Evolutionary conservation across 2,888 invertebrate genomes (phyloP).

Genomic region (Escarpia spicata): DNA sequence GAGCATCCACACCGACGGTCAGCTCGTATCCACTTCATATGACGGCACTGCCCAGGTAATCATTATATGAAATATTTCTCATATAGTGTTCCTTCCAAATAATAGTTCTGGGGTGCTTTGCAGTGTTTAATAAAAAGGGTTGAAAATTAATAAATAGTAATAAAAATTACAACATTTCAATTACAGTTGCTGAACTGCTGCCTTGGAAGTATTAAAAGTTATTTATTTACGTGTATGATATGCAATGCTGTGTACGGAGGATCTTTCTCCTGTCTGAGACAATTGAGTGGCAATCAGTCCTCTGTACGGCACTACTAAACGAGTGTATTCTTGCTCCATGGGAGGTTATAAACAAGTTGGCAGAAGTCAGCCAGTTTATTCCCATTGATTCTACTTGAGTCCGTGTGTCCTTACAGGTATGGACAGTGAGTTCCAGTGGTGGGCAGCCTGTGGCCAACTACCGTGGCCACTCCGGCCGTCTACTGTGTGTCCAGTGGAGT

Average conservation of each 20-base stretch:
- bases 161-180: too few species aligned
- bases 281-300: too few species aligned
- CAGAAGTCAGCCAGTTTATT: background rate
- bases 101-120: background rate
- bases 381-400: background rate
- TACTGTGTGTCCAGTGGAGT: conserved; percentile 76
- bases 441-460: conserved; percentile 71
- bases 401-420: conserved; percentile 68
- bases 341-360: background rate
- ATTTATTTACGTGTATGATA: too few species aligned
- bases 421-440: conserved; percentile 72
- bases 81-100: background rate
- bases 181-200: too few species aligned
- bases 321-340: too few species aligned
- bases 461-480: conserved; percentile 69
- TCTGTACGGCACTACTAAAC: too few species aligned
- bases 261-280: too few species aligned
- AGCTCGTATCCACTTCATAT: conserved; percentile 76
- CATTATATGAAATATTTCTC: background rate
- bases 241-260: too few species aligned
- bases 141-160: too few species aligned
- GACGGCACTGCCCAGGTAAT: conserved; percentile 77
- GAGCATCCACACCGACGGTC: conserved; percentile 76
- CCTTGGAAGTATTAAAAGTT: too few species aligned
- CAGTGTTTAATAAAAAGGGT: background rate